Conservation (phyloP, 2,797 vertebrate species). For the Acanthurus lineatus region DNA sequence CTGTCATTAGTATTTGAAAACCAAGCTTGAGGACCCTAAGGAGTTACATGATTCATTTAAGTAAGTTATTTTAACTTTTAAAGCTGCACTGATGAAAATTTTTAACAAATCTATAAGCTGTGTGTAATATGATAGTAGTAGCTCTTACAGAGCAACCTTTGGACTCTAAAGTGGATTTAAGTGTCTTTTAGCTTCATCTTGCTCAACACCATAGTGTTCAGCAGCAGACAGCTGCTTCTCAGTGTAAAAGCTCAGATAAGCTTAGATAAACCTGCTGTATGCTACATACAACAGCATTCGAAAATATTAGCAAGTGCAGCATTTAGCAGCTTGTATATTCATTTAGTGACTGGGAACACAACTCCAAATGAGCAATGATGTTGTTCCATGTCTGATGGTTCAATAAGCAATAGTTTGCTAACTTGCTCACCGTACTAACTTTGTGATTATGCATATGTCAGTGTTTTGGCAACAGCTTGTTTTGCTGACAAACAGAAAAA, state of each 20-base stretch:
- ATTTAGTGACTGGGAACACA: too few relatives aligned
- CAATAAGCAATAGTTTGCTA: neutral
- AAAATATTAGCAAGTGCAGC: too few relatives aligned
- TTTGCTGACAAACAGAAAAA: neutral
- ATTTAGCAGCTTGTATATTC: too few relatives aligned
- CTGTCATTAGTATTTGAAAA: neutral
- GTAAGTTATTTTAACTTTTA: neutral
- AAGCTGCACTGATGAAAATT: neutral
- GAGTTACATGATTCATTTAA: neutral
- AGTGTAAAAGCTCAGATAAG: too few relatives aligned
- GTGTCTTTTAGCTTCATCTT: neutral
- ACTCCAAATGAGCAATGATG: neutral
- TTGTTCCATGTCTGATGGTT: neutral
- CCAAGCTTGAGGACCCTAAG: too few relatives aligned
- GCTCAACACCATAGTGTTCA: too few relatives aligned
- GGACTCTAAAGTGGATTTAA: neutral
- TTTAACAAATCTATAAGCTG: neutral
- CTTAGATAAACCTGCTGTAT: too few relatives aligned
- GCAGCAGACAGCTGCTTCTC: too few relatives aligned
- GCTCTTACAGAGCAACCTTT: neutral
- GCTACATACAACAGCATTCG: too few relatives aligned
- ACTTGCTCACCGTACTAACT: neutral
- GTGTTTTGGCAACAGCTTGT: neutral
- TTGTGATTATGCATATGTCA: neutral
- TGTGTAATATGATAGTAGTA: neutral